A percentile compares a stretch with the other conserved stretches of the same genome.
Conservation (phyloP, 2,797 vertebrate species). For the Columba guinea region DNA sequence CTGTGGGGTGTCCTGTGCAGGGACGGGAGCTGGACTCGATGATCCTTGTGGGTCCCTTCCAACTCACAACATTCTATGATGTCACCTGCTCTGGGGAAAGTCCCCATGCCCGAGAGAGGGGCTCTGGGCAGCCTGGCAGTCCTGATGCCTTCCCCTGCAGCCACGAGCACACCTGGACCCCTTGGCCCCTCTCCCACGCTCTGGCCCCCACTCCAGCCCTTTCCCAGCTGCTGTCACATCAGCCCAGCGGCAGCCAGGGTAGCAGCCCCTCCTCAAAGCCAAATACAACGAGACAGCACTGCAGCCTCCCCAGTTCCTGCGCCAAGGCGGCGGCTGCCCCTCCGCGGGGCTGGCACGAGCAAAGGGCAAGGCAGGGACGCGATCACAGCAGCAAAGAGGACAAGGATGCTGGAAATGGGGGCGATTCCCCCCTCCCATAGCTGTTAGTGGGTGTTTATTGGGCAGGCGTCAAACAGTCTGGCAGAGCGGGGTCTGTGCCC, state of each 20-base stretch:
- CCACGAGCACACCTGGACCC: fast-evolving
- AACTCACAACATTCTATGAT: neutral
- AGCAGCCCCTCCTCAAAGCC: neutral
- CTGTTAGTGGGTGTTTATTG: conserved; percentile 57
- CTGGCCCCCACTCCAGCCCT: neutral
- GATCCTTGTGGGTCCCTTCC: too few species aligned
- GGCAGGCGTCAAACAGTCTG: conserved; percentile 7
- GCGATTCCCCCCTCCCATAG: neutral
- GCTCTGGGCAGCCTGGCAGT: neutral
- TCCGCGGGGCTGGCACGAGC: neutral
- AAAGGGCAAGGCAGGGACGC: neutral
- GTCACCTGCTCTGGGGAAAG: neutral
- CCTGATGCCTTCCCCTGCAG: neutral
- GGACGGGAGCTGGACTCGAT: too few species aligned
- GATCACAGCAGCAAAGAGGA: conserved; percentile 43
- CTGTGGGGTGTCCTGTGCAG: too few species aligned
- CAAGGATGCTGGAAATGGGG: conserved; percentile 26
- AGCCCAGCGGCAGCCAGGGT: neutral
- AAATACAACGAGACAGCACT: neutral
- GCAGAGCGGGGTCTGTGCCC: neutral
- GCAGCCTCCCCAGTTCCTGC: neutral
- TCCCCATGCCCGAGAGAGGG: neutral
- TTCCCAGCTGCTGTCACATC: neutral
- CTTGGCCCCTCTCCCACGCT: neutral
- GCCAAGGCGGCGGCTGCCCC: neutral